These are phyloP conservation scores for Cheirogaleus medius DNA, from an alignment of 2,113 vertebrate genomes.

Conservation along the genomic window DNA sequence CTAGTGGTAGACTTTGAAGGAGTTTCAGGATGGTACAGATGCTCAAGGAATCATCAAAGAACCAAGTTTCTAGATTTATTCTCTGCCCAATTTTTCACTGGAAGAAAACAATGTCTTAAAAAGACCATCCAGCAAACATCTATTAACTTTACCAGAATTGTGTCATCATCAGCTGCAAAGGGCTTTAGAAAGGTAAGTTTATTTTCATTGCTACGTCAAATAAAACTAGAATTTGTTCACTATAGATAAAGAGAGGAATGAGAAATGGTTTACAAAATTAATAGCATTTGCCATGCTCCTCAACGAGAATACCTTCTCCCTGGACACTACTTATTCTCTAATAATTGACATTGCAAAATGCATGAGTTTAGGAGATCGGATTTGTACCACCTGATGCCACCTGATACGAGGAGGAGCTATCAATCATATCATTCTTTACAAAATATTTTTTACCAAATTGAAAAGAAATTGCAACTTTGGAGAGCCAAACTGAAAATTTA, in stretches of 20 bases:
- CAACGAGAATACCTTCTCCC: not conserved
- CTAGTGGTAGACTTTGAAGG: not conserved
- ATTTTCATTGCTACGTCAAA: not conserved
- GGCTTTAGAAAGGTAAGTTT: not conserved
- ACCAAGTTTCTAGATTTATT: not conserved
- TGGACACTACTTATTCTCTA: not conserved
- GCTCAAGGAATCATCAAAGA: not conserved
- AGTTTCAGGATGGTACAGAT: not conserved
- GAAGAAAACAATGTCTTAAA: not conserved
- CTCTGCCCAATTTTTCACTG: not conserved
- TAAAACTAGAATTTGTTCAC: not conserved
- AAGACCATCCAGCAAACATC: not conserved
- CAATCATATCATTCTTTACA: not conserved
- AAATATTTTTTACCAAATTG: not conserved
- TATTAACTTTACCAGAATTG: not conserved
- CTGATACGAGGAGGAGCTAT: not conserved
- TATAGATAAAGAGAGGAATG: not conserved
- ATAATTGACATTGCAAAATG: not conserved
- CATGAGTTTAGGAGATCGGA: not conserved
- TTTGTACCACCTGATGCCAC: too few relatives aligned
- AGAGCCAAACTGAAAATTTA: not conserved
- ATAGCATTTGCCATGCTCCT: not conserved
- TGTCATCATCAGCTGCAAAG: not conserved
- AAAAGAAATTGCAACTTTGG: not conserved
- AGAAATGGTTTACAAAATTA: not conserved